Evolutionary conservation across 2,113 vertebrate genomes (phyloP), one percentile per base, ranked within the genome.

Genomic region (Danionella cerebrum): DNA sequence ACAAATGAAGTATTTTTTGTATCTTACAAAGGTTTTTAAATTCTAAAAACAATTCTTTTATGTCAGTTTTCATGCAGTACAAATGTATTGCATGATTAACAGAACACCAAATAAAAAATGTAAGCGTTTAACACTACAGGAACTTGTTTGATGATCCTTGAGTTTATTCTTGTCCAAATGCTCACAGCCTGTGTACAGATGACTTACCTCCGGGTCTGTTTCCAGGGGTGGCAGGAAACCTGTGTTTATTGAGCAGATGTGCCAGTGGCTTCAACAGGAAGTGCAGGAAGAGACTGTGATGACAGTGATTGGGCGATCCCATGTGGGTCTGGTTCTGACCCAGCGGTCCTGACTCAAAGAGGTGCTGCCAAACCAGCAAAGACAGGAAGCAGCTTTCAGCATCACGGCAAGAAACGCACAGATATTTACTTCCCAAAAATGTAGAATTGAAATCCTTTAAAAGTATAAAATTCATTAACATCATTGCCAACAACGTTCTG

Each of bases 241-340:
- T 42, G 59, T 79, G 79, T 83, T 82, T 80, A 76, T 70, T 62
- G 55, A 75, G 79, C 53, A 54, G 44, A 59, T 27, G 29, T 58
- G 76, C 78, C 74, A 76, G 75, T 78, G 16, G 29, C 69, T 54
- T 76, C 83, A 83, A 84, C 83, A 86, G 84, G 85, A 87, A 86
- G 70, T 66, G 22, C 18, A 78, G 85, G 87, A 88, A 85, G 67
- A 76, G 67, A 76, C 79, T 80, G 83, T 57, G 75, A 78, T 75
- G 81, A 81, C 83, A 82, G 57, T 22, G 58, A 14, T 64, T 65
- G 52, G 55, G 35, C 65, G 73, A 75, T 68, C 60, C 36, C 21
- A 19, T 11, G 25, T n/a, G 59, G 51, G 67, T 52, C 50, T 25
- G 19, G 39, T 47, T 14, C 62, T 72, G 76, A 84, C 71, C 71